These are phyloP conservation scores for Acanthopagrus latus DNA, from an alignment of 2,797 vertebrate genomes.

Conservation along the genomic window DNA sequence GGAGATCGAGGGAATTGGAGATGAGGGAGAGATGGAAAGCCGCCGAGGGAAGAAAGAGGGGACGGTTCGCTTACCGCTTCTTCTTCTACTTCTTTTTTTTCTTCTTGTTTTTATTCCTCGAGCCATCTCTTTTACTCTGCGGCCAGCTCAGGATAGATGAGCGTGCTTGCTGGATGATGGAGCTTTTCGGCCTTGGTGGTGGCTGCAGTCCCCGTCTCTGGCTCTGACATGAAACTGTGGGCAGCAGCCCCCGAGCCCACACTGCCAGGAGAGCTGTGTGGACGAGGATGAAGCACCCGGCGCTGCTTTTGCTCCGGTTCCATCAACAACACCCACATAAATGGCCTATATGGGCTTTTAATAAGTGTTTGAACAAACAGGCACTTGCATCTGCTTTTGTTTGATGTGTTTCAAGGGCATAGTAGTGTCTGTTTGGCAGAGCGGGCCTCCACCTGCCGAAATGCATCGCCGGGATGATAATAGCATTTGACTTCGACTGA, in stretches of 20 bases:
- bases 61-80: slow-evolving; percentile 38
- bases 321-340: slow-evolving; percentile 67
- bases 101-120: slow-evolving; percentile 29
- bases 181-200: slow-evolving; percentile 54
- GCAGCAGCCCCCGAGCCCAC: slow-evolving; percentile 36
- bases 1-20: slow-evolving; percentile 48
- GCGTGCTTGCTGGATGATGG: slow-evolving; percentile 60
- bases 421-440: slow-evolving; percentile 44
- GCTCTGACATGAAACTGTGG: slow-evolving; percentile 74
- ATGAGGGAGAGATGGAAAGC: slow-evolving; percentile 47
- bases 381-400: slow-evolving; percentile 58
- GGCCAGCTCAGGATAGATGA: slow-evolving; percentile 64
- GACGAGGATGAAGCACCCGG: slow-evolving; percentile 64
- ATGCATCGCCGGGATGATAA: slow-evolving; percentile 48
- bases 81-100: not conserved
- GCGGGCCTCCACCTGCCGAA: slow-evolving; percentile 51
- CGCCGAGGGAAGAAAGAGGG: slow-evolving; percentile 34
- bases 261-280: slow-evolving; percentile 63
- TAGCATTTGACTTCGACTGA: slow-evolving; percentile 55
- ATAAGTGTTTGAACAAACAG: slow-evolving; percentile 62
- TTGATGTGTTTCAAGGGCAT: slow-evolving; percentile 67
- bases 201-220: slow-evolving; percentile 59
- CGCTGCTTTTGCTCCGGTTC: slow-evolving; percentile 53
- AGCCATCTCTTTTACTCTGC: slow-evolving; percentile 55
- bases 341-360: slow-evolving; percentile 65